Evolutionary conservation across 2,113 vertebrate species (phyloP).

Genomic region (Pterophyllum scalare): DNA sequence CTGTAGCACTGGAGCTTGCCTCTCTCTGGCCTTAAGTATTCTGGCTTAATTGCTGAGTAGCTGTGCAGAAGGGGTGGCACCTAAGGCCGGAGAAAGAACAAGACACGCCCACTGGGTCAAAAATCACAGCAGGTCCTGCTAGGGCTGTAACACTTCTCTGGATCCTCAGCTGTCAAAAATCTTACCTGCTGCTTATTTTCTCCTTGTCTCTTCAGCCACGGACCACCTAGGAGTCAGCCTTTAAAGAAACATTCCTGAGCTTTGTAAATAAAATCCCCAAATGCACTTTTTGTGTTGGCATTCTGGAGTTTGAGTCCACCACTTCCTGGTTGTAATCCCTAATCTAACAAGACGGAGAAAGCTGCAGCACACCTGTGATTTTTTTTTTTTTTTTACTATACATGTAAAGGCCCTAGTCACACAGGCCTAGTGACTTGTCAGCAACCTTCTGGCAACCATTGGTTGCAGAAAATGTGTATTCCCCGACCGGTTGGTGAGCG

Average conservation of each 20-base stretch:
- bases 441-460: background rate
- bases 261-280: background rate
- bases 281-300: background rate
- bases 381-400: background rate
- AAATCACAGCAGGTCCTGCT: too few relatives aligned
- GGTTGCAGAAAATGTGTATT: background rate
- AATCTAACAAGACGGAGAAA: background rate
- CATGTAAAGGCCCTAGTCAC: background rate
- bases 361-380: background rate
- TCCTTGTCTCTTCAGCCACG: background rate
- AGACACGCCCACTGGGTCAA: too few relatives aligned
- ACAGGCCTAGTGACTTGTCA: background rate
- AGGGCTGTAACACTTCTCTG: background rate
- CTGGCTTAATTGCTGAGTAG: too few relatives aligned
- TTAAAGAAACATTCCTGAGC: background rate
- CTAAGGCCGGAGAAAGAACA: too few relatives aligned
- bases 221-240: background rate
- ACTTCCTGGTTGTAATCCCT: background rate
- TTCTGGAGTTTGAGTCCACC: background rate
- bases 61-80: too few relatives aligned
- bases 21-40: too few relatives aligned
- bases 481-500: background rate
- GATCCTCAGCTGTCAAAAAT: background rate
- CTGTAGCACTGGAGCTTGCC: too few relatives aligned
- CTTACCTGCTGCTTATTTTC: background rate